phyloP scores from a whole-genome alignment of 1,140 invertebrate genomes.

The Macrotrachela quadricornifera region DNA sequence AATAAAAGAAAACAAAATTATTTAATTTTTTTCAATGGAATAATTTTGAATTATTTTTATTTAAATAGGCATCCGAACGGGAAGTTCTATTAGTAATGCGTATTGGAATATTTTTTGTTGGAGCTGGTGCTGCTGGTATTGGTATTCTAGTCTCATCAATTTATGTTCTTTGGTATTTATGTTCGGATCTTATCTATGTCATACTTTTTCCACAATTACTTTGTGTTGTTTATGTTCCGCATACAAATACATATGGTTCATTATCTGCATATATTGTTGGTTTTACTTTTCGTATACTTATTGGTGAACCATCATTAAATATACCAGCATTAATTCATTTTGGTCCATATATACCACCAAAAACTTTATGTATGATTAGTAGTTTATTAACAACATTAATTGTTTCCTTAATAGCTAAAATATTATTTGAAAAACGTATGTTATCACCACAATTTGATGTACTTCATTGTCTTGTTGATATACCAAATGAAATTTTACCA shows the following conservation, averaged over 20 bases:
- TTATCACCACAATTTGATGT: constrained; percentile 23
- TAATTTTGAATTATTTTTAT: not conserved
- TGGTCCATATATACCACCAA: constrained; percentile 48
- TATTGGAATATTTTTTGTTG: constrained; percentile 70
- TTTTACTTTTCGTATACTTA: constrained; percentile 55
- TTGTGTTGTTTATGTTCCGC: constrained; percentile 81
- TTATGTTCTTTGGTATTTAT: constrained; percentile 85
- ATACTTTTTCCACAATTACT: constrained; percentile 92
- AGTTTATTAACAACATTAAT: constrained; percentile 40
- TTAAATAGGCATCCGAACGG: constrained; percentile 59
- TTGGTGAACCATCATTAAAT: constrained; percentile 62
- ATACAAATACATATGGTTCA: constrained; percentile 74
- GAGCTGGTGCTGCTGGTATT: constrained; percentile 72
- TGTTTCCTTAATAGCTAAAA: constrained; percentile 32
- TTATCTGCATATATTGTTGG: constrained; percentile 59
- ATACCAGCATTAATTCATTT: constrained; percentile 61
- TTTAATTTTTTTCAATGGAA: no score
- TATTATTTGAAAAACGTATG: constrained; percentile 31
- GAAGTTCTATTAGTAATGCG: constrained; percentile 97
- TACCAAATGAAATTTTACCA: constrained; percentile 44
- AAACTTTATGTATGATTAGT: constrained; percentile 36
- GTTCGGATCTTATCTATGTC: constrained; percentile 87
- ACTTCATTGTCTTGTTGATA: constrained; percentile 50
- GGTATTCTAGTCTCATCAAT: constrained; percentile 85
- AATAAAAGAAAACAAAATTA: no score